These are phyloP conservation scores for Macquaria ambigua DNA, from an alignment of 2,113 vertebrate species.

Conservation along the genomic window DNA sequence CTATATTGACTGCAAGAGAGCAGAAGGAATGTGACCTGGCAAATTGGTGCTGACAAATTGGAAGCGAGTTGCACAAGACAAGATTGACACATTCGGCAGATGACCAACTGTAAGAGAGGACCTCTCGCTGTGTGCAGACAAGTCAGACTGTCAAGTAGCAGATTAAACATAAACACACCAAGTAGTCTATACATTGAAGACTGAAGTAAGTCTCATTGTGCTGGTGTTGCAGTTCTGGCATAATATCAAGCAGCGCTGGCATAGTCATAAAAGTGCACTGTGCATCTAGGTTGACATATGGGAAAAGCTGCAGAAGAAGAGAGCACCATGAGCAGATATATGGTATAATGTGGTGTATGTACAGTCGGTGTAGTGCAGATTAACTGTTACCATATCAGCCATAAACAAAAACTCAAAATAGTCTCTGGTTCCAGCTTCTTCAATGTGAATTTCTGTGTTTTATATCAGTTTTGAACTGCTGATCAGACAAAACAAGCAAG, in stretches of 20 bases:
- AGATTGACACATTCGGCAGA: conserved; percentile 29
- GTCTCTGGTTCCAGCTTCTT: not conserved
- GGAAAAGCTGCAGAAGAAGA: conserved; percentile 37
- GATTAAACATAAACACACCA: conserved; percentile 30
- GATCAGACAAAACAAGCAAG: not conserved
- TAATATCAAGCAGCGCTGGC: conserved; percentile 38
- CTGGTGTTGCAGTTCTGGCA: conserved; percentile 46
- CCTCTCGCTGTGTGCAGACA: conserved; percentile 21
- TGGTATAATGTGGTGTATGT: not conserved
- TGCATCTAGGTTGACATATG: conserved; percentile 38
- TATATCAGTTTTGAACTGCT: not conserved
- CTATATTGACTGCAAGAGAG: conserved; percentile 4
- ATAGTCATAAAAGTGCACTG: conserved; percentile 28
- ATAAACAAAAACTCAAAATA: not conserved
- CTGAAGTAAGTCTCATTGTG: conserved; percentile 6
- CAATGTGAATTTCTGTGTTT: conserved; percentile 10
- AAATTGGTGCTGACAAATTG: conserved; percentile 53
- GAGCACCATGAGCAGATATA: conserved; percentile 2
- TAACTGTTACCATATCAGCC: not conserved
- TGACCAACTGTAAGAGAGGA: conserved; percentile 24
- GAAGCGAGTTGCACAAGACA: conserved; percentile 30
- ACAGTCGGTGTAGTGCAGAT: conserved; percentile 5
- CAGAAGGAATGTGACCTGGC: conserved; percentile 14
- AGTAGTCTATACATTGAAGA: conserved; percentile 4
- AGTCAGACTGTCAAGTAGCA: conserved; percentile 25